Base-by-base conservation (phyloP, 2,797 vertebrate species). In the Leuciscus waleckii region DNA sequence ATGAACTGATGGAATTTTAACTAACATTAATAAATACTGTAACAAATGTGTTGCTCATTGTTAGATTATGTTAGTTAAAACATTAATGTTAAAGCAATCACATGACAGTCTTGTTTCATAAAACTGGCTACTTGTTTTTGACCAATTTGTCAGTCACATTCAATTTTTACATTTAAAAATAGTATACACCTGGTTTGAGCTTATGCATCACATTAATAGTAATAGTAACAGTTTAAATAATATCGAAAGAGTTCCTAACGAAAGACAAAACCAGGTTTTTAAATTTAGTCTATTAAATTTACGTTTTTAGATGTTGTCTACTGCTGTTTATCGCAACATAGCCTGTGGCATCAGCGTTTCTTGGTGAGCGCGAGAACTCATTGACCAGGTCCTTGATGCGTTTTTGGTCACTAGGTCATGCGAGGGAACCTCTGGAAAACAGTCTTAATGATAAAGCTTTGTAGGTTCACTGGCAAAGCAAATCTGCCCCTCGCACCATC, bases 391-490 rank as follows among this genome's bases (percentile, higher is more conserved):
- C 41, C 17, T 29, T 73, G 23, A 73, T 73, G 41, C 7, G 2
- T 49, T 73, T 73, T 46, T 14, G 41, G 14, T 73, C 70, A 46
- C n/a, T 46, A 16, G 13, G 41, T 73, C 4, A 73, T 26, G 5
- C n/a, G 7, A 21, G n/a, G 14, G 70, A 73, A 73, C 41, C 70
- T 46, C 69, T 46, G 69, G 13, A 39, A 41, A 71, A 43, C 41
- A 0, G 39, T 71, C 39, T 71, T 71, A 37, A 6, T 37, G 39
- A 71, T 71, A 14, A 71, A 46, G 69, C 7, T 13, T 7, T 10
- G 39, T 46, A 73, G 70, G 41, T 73, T 73, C 35, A 73, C n/a
- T 14, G 39, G 69, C 69, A 71, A 71, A 17, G 69, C 69, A 43
- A 43, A 71, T 46, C 43, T 73, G 14, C 41, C 39, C 39, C 39